phyloP scores from a whole-genome alignment of 2,113 vertebrate genomes.

The Gallinago paraguaiae region DNA sequence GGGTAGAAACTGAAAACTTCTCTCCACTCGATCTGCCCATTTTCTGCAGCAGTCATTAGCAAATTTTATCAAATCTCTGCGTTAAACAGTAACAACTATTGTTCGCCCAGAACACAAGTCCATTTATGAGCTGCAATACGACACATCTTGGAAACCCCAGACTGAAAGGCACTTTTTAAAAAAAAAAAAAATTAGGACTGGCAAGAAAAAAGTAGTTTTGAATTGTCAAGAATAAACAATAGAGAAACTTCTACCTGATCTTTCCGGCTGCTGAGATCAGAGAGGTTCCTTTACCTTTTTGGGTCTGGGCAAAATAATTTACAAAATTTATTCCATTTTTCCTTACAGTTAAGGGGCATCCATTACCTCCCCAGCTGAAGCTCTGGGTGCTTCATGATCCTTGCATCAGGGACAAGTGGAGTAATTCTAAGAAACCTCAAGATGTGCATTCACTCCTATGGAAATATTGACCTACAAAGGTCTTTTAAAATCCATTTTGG shows the following conservation, averaged over 20 bases:
- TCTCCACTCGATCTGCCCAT: slow-evolving; percentile 35
- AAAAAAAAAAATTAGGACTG: background rate
- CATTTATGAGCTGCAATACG: slow-evolving; percentile 60
- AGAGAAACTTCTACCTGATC: slow-evolving; percentile 19
- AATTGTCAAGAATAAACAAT: slow-evolving; percentile 33
- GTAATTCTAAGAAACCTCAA: background rate
- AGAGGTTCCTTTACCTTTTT: background rate
- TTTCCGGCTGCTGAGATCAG: background rate
- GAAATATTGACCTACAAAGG: slow-evolving; percentile 66
- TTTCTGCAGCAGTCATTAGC: slow-evolving; percentile 50
- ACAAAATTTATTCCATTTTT: background rate
- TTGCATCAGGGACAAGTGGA: background rate
- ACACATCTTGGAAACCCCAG: slow-evolving; percentile 50
- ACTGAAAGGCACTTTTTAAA: slow-evolving; percentile 29
- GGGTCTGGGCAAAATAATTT: background rate
- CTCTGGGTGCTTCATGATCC: background rate
- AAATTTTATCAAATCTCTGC: slow-evolving; percentile 61
- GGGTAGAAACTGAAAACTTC: slow-evolving; percentile 45
- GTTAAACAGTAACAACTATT: slow-evolving; percentile 64
- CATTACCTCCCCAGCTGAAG: background rate
- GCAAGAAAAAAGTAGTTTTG: slow-evolving; percentile 34
- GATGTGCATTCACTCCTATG: background rate
- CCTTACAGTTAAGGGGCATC: background rate
- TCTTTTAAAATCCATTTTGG: slow-evolving; percentile 63
- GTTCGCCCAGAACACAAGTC: slow-evolving; percentile 63